Evolutionary conservation across 2,888 invertebrate species (phyloP).

Genomic region (Athrips mouffetella): DNA sequence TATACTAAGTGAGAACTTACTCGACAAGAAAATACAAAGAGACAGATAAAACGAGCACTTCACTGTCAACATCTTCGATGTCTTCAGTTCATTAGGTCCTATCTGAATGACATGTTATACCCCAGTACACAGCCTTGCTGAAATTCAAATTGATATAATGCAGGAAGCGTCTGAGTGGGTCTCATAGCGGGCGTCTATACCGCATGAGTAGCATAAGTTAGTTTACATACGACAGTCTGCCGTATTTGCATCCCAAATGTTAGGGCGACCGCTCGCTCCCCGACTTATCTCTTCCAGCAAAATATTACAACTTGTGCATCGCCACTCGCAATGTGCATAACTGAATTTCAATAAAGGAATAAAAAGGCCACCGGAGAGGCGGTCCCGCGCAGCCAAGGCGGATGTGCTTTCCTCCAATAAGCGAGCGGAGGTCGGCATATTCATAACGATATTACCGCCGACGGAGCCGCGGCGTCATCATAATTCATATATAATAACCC

Average conservation of each 20-base stretch:
- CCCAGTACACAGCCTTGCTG: conserved; percentile 44
- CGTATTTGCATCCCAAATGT: conserved; percentile 77
- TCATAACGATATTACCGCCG: conserved; percentile 79
- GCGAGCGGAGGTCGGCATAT: conserved; percentile 72
- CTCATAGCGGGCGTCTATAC: conserved; percentile 73
- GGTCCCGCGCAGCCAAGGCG: conserved; percentile 72
- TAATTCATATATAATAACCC: conserved; percentile 80
- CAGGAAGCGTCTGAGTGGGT: conserved; percentile 78
- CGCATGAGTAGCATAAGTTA: conserved; percentile 74
- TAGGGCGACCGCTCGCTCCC: conserved; percentile 62
- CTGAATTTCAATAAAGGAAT: conserved; percentile 77
- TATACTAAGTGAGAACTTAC: neutral
- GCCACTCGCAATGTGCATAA: conserved; percentile 74
- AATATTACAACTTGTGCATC: conserved; percentile 77
- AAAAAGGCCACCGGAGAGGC: conserved; percentile 75
- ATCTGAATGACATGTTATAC: conserved; percentile 17
- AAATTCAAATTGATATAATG: conserved; percentile 78
- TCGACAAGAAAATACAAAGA: conserved; percentile 5
- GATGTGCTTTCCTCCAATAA: conserved; percentile 74
- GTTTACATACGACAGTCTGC: conserved; percentile 76
- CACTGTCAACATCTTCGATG: neutral
- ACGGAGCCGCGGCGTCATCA: conserved; percentile 73
- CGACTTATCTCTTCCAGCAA: conserved; percentile 69
- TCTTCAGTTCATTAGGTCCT: conserved; percentile 13
- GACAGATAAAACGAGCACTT: conserved; percentile 6